These are phyloP conservation scores for Chelonus insularis DNA, from an alignment of 1,140 invertebrate genomes.

Conservation along the genomic window DNA sequence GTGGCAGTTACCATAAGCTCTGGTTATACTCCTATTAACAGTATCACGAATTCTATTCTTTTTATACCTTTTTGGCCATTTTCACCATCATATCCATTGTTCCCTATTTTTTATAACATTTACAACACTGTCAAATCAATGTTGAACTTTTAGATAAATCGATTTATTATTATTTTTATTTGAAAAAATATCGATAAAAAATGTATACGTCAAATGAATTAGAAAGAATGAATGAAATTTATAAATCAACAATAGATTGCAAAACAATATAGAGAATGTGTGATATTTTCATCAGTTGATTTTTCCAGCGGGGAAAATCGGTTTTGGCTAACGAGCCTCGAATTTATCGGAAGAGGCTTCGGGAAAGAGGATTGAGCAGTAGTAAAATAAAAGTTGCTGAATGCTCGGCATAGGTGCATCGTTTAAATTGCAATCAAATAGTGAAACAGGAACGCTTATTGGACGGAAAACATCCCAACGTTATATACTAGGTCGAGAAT, in stretches of 20 bases:
- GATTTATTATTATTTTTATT: too few relatives aligned
- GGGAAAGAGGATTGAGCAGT: neutral
- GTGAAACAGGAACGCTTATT: neutral
- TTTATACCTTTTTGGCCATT: neutral
- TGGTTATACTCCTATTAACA: slow-evolving; percentile 28
- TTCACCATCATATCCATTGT: neutral
- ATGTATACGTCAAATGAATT: too few relatives aligned
- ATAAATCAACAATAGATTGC: too few relatives aligned
- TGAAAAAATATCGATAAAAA: too few relatives aligned
- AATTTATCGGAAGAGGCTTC: neutral
- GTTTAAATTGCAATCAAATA: slow-evolving; percentile 23
- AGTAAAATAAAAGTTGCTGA: slow-evolving; percentile 6
- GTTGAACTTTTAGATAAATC: too few relatives aligned
- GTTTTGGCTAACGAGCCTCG: neutral
- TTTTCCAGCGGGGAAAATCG: neutral
- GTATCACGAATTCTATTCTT: slow-evolving; percentile 10
- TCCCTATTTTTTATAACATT: slow-evolving; percentile 12
- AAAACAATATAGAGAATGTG: neutral
- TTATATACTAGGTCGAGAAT: neutral
- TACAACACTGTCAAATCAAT: neutral
- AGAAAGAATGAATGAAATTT: too few relatives aligned
- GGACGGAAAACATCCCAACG: neutral
- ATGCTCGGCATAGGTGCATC: neutral
- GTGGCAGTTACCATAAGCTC: slow-evolving; percentile 26
- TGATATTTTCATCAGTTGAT: too few relatives aligned